Evolutionary conservation across 2,797 vertebrate genomes (phyloP).

Genomic region (Neopelma chrysocephalum): DNA sequence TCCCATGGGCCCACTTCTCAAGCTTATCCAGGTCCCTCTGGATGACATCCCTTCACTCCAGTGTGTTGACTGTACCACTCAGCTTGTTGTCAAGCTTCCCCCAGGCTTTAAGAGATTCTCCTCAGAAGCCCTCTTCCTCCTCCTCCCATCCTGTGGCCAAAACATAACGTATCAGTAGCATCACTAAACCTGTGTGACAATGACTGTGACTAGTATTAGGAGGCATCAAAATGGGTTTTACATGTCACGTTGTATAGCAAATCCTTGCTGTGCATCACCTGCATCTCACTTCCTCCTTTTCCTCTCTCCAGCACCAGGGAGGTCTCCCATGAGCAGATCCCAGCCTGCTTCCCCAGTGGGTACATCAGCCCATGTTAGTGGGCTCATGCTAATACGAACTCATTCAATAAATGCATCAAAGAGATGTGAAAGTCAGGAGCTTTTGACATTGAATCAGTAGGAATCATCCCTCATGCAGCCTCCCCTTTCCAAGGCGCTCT

Average conservation of each 20-base stretch:
- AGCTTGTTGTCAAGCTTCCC: background rate
- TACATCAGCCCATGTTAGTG: background rate
- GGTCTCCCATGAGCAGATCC: background rate
- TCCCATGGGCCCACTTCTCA: background rate
- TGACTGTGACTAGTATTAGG: background rate
- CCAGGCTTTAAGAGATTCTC: background rate
- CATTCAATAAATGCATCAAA: background rate
- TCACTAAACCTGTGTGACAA: background rate
- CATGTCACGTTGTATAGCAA: background rate
- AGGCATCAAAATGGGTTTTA: background rate
- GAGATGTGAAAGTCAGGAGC: background rate
- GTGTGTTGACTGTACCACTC: background rate
- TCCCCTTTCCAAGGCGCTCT: background rate
- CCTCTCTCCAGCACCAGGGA: background rate
- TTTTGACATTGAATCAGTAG: background rate
- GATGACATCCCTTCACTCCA: background rate
- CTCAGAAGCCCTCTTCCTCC: background rate
- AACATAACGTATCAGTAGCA: rapidly evolving
- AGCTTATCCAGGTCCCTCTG: background rate
- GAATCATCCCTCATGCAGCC: background rate
- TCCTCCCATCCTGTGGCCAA: background rate
- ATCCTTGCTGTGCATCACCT: background rate
- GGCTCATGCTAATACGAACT: background rate
- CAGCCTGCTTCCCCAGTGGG: background rate
- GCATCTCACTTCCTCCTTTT: background rate